Evolutionary conservation across 2,888 invertebrate genomes (phyloP).

Genomic region (Polyploca ridens): DNA sequence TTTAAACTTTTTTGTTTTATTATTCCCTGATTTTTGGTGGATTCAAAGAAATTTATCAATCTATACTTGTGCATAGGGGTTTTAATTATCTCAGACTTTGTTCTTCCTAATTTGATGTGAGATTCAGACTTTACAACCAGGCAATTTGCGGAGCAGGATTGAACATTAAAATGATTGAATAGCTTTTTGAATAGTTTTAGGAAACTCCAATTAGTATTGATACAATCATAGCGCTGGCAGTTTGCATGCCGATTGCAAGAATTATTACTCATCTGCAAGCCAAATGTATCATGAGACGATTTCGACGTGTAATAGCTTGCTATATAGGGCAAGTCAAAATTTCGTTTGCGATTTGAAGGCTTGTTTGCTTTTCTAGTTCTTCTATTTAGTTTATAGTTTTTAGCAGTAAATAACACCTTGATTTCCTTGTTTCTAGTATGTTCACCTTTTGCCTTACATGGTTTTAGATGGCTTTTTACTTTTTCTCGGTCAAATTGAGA

Average conservation of each 20-base stretch:
- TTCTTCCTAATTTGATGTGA: neutral
- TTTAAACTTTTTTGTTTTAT: neutral
- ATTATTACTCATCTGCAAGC: slow-evolving; percentile 31
- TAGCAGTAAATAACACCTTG: slow-evolving; percentile 29
- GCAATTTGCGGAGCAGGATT: neutral
- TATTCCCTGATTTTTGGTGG: neutral
- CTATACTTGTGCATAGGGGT: neutral
- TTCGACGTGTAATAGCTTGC: neutral
- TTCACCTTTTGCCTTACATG: neutral
- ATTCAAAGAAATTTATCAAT: neutral
- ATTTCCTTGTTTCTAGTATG: slow-evolving; percentile 17
- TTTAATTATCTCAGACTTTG: neutral
- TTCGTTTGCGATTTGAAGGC: neutral
- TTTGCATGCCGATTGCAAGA: slow-evolving; percentile 19
- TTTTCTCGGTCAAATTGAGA: slow-evolving; percentile 9
- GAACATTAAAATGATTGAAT: neutral
- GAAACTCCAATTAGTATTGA: slow-evolving; percentile 12
- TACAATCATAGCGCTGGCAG: slow-evolving; percentile 22
- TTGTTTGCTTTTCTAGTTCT: neutral
- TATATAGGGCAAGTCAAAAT: neutral
- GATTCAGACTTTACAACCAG: neutral
- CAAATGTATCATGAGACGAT: slow-evolving; percentile 25
- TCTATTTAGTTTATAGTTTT: slow-evolving; percentile 13
- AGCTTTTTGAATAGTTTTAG: neutral
- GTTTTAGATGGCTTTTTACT: slow-evolving; percentile 13